A percentile compares a stretch with the other conserved stretches of the same genome.
These are phyloP conservation scores for Rhagologus leucostigma DNA, from an alignment of 2,113 vertebrate species.

Conservation along the genomic window DNA sequence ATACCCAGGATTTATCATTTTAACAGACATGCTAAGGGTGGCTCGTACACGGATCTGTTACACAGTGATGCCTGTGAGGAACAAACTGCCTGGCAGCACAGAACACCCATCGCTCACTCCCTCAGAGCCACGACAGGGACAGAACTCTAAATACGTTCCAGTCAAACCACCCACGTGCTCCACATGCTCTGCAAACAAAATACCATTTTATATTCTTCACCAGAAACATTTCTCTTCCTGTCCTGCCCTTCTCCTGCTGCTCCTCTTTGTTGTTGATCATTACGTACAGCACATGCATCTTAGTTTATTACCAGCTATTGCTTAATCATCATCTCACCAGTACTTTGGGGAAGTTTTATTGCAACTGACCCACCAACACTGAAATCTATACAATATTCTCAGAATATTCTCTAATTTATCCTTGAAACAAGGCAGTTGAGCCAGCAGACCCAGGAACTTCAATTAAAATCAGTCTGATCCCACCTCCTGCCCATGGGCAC, in stretches of 20 bases:
- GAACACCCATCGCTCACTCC: not conserved
- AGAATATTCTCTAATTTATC: not conserved
- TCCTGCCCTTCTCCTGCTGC: not conserved
- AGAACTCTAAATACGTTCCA: not conserved
- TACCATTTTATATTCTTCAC: not conserved
- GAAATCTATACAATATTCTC: not conserved
- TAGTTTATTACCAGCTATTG: not conserved
- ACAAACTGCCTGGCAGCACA: not conserved
- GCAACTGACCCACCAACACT: not conserved
- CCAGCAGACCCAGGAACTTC: not conserved
- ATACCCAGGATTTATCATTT: not conserved
- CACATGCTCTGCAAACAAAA: slow-evolving; percentile 12
- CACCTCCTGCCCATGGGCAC: not conserved
- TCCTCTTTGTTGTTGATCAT: not conserved
- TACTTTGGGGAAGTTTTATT: not conserved
- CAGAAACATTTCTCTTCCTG: slow-evolving; percentile 1
- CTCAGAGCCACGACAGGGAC: not conserved
- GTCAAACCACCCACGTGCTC: slow-evolving; percentile 3
- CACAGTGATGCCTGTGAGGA: not conserved
- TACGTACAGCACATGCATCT: rapidly evolving
- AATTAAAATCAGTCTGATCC: not conserved
- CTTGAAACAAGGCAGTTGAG: not conserved
- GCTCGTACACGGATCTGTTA: not conserved
- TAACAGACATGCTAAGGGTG: not conserved
- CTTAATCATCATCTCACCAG: not conserved